Evolutionary conservation across 2,113 vertebrate species (phyloP), one percentile per base, ranked within the genome.

Genomic region (Ramphastos sulfuratus): DNA sequence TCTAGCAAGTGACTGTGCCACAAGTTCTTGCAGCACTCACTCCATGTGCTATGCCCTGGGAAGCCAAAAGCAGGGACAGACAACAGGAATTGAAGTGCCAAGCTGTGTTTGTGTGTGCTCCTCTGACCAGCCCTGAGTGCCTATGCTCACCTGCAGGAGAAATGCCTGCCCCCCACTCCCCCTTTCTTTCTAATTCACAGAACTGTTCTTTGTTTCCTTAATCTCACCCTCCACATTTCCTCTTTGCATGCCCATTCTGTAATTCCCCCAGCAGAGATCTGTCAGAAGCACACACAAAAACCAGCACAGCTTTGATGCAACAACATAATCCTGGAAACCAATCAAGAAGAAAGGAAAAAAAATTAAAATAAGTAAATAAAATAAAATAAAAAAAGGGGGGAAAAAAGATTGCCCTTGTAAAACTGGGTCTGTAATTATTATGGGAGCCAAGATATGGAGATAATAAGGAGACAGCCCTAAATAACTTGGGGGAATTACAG

Each of bases 401-500:
- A 93, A 93, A 82, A 83, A 82, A 92, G 85, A 93, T 52, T 93
- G 93, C 95, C 96, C 94, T 95, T 96, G 95, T 96, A 96, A 96
- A 96, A 94, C 96, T 96, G 94, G 96, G 93, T 91, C 96, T 96
- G 95, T 96, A 96, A 96, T 96, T 96, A 96, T 95, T 94, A 88
- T 84, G 95, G 93, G 93, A 96, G 96, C 91, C 96, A 96, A 96
- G 95, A 96, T 96, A 96, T 91, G 54, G 3, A 96, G 96, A 96
- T 96, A 96, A 96, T 94, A 94, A 96, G 96, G 94, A 96, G 95
- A 96, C 96, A 96, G 96, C 90, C 93, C 95, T 96, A 94, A 96
- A 96, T 95, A 96, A 96, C 94, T 93, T 91, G 95, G 85, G 94
- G 94, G 96, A 96, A 96, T 96, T 96, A 96, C 93, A 95, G 96